These are phyloP conservation scores for Vollenhovia emeryi DNA, from an alignment of 1,140 invertebrate species.

Conservation along the genomic window DNA sequence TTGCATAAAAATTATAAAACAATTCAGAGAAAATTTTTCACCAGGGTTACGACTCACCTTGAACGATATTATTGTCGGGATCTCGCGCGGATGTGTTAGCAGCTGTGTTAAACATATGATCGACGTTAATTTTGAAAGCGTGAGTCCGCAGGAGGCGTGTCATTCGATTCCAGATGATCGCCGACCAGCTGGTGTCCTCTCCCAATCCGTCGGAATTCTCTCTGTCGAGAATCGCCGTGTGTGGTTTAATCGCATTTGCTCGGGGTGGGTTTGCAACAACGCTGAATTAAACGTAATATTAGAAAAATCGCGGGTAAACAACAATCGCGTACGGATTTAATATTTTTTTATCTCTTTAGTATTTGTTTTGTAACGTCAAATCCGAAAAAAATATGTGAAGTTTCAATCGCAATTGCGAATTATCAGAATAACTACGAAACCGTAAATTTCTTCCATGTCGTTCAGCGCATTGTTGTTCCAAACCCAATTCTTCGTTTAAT, in stretches of 20 bases:
- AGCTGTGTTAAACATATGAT: constrained; percentile 59
- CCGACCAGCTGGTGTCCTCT: constrained; percentile 60
- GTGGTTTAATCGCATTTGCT: constrained; percentile 1
- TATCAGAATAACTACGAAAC: background rate
- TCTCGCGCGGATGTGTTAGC: constrained; percentile 47
- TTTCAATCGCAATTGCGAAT: background rate
- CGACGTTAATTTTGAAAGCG: constrained; percentile 79
- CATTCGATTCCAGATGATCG: constrained; percentile 72
- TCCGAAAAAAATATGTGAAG: background rate
- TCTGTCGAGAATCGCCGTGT: background rate
- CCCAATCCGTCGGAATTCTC: constrained; percentile 5
- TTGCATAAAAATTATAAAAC: too few species aligned
- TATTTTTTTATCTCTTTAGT: background rate
- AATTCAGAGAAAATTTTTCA: too few species aligned
- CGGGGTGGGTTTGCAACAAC: background rate
- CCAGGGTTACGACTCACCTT: constrained; percentile 73
- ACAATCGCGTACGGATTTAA: background rate
- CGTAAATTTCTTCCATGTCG: background rate
- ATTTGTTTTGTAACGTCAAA: background rate
- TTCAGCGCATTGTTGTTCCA: background rate
- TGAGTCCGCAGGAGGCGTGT: constrained; percentile 77
- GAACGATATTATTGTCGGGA: constrained; percentile 56
- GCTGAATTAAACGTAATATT: background rate
- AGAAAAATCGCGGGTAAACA: too few species aligned
- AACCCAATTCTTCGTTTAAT: too few species aligned